phyloP scores from a whole-genome alignment of 2,888 invertebrate species.

The Nephrocerus scutellatus region DNA sequence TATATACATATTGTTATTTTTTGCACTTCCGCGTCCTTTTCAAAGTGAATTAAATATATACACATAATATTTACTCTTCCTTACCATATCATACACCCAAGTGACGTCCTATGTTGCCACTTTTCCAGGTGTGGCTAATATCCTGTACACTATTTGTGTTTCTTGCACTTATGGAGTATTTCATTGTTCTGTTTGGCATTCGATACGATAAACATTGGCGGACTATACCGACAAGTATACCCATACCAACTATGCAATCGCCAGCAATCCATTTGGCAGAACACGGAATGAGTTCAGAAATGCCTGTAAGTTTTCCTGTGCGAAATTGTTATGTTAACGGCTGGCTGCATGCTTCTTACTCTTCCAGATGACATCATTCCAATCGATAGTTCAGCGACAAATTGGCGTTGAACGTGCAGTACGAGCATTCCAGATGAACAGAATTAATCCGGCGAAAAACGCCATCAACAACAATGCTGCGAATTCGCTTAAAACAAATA shows the following conservation, averaged over 20 bases:
- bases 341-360: not conserved
- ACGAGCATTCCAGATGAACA: slow-evolving; percentile 26
- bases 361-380: slow-evolving; percentile 19
- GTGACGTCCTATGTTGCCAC: no score
- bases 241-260: slow-evolving; percentile 24
- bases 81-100: no score
- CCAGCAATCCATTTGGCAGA: slow-evolving; percentile 36
- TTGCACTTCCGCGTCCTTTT: no score
- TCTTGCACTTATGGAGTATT: slow-evolving; percentile 57
- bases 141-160: slow-evolving; percentile 61
- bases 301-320: slow-evolving; percentile 28
- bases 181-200: slow-evolving; percentile 59
- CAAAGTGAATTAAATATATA: no score
- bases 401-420: slow-evolving; percentile 30
- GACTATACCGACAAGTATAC: slow-evolving; percentile 25
- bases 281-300: slow-evolving; percentile 28
- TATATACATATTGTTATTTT: no score
- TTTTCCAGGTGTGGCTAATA: slow-evolving; percentile 54
- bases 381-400: slow-evolving; percentile 20
- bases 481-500: slow-evolving; percentile 14
- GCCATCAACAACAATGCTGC: slow-evolving; percentile 14
- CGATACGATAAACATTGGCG: slow-evolving; percentile 61
- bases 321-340: no score
- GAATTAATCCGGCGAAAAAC: slow-evolving; percentile 27
- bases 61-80: no score